Conservation (phyloP, 2,113 vertebrate species). For the Telmatochromis sp. region DNA sequence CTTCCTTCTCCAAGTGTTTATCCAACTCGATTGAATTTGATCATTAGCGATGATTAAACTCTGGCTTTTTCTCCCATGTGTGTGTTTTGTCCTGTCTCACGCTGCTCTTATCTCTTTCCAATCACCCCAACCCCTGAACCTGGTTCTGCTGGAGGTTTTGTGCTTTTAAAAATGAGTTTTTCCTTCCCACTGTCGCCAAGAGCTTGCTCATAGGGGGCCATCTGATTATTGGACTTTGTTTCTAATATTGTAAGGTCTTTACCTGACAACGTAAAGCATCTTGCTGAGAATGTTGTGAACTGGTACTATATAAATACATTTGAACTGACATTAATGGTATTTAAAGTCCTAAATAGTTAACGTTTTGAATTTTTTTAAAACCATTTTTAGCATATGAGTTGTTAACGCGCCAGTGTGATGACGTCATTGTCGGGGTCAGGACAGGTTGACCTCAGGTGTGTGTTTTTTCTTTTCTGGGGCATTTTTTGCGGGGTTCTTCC, state of each 20-base stretch:
- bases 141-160: neutral
- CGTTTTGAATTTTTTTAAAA: rapidly evolving
- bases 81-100: neutral
- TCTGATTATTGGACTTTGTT: neutral
- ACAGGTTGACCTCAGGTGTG: neutral
- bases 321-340: neutral
- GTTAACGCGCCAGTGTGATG: neutral
- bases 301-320: neutral
- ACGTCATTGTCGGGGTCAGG: conserved; percentile 16
- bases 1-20: neutral
- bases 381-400: neutral
- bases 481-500: conserved; percentile 26
- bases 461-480: neutral
- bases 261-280: rapidly evolving
- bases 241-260: neutral
- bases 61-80: neutral
- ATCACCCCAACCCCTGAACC: neutral
- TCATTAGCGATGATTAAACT: neutral
- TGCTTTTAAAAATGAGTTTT: neutral
- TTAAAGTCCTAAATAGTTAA: neutral
- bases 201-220: neutral
- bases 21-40: neutral
- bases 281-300: neutral
- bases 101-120: neutral
- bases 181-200: neutral